Percentiles rank a stretch among this genome's conserved stretches.
Evolutionary conservation across 2,797 vertebrate genomes (phyloP).

Genomic region (Sus cebifrons): DNA sequence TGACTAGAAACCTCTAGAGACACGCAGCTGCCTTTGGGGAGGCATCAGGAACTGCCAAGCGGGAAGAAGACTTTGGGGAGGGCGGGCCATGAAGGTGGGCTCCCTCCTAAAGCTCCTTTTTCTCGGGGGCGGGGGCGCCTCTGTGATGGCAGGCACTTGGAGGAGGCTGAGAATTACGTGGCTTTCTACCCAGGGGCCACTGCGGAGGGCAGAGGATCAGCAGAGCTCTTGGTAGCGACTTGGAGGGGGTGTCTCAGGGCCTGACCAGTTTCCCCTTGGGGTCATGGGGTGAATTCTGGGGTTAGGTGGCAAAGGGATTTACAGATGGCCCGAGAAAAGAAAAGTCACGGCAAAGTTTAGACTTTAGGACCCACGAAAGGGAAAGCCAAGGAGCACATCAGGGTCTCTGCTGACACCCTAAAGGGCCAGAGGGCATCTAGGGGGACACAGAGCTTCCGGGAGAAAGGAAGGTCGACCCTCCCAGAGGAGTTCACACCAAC

Average conservation of each 20-base stretch:
- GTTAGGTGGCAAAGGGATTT: background rate
- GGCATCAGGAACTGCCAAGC: background rate
- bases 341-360: background rate
- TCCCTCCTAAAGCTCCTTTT: background rate
- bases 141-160: background rate
- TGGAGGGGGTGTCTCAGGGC: too few species aligned
- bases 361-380: background rate
- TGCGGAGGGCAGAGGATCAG: background rate
- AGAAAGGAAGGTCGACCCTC: too few species aligned
- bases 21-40: background rate
- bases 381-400: background rate
- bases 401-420: background rate
- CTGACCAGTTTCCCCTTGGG: background rate
- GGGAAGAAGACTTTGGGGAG: background rate
- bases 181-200: too few species aligned
- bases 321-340: background rate
- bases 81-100: background rate
- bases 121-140: background rate
- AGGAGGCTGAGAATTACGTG: background rate
- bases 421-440: background rate
- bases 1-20: background rate
- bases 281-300: background rate
- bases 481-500: background rate
- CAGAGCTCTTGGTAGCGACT: too few species aligned
- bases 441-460: background rate